Conservation (phyloP, 1,140 invertebrate genomes). For the Whitmania pigra region DNA sequence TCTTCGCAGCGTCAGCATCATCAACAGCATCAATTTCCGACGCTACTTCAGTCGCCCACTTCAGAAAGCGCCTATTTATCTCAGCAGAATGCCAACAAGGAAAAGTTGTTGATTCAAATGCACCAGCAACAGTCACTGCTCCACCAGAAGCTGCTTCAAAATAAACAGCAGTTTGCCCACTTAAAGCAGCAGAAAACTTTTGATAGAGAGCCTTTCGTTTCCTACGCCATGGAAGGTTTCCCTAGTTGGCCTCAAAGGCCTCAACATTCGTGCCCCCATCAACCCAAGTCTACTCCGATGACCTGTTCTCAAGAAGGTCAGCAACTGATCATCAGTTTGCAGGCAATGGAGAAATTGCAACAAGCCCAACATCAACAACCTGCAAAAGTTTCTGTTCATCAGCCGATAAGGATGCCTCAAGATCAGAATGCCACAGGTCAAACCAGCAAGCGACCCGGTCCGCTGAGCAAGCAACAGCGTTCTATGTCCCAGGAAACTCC, state of each 20-base stretch:
- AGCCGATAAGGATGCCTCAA: no score
- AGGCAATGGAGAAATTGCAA: no score
- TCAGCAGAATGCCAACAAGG: not conserved
- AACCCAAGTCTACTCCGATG: not conserved
- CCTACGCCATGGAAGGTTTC: not conserved
- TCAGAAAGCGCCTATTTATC: no score
- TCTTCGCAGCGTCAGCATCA: not conserved
- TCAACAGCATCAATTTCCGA: not conserved
- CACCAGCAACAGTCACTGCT: slow-evolving; percentile 4
- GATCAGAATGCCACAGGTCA: no score
- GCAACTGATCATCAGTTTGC: no score
- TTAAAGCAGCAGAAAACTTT: not conserved
- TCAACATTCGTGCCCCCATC: not conserved
- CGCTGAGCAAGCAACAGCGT: not conserved
- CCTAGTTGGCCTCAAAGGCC: not conserved
- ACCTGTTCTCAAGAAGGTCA: not conserved
- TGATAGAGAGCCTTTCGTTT: not conserved
- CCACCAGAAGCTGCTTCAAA: not conserved
- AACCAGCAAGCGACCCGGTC: not conserved
- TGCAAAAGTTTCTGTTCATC: no score
- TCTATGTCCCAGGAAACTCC: not conserved
- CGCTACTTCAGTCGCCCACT: not conserved
- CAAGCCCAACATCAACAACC: no score
- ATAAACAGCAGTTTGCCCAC: not conserved
- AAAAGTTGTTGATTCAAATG: not conserved